Evolutionary conservation across 2,113 vertebrate genomes (phyloP).

Genomic region (Microcebus murinus): DNA sequence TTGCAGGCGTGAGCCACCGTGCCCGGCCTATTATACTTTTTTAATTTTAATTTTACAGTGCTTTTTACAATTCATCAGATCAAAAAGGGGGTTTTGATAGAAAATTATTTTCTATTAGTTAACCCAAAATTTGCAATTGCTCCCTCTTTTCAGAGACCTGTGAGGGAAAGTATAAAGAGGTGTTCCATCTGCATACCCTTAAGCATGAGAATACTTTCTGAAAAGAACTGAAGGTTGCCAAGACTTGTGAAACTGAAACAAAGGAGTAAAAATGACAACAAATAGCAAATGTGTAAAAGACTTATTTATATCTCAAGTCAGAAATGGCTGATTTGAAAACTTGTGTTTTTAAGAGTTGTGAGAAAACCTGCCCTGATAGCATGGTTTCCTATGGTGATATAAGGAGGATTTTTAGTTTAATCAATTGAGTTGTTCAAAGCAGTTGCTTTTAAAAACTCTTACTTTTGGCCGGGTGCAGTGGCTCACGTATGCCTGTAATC

Average conservation of each 20-base stretch:
- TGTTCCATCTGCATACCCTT: neutral
- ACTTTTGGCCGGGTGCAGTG: neutral
- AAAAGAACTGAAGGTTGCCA: neutral
- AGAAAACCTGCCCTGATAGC: neutral
- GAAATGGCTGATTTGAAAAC: neutral
- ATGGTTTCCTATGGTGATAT: neutral
- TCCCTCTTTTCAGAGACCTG: neutral
- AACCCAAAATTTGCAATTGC: neutral
- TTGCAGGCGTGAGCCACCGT: too few species aligned
- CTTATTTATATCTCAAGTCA: neutral
- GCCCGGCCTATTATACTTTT: too few species aligned
- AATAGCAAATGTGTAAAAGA: neutral
- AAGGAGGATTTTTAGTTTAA: slow-evolving; percentile 4
- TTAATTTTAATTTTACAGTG: too few species aligned
- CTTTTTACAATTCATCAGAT: too few species aligned
- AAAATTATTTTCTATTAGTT: slow-evolving; percentile 29
- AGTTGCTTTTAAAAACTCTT: neutral
- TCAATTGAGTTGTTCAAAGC: neutral
- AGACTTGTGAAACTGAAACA: slow-evolving; percentile 21
- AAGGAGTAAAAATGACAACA: neutral
- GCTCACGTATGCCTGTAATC: too few species aligned
- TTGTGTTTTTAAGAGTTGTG: neutral
- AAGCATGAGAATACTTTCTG: neutral
- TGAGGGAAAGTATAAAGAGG: neutral
- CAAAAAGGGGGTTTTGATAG: neutral